Percentiles rank a stretch among this genome's conserved stretches.
Conservation (phyloP, 2,888 invertebrate species). For the Papilio elwesi region DNA sequence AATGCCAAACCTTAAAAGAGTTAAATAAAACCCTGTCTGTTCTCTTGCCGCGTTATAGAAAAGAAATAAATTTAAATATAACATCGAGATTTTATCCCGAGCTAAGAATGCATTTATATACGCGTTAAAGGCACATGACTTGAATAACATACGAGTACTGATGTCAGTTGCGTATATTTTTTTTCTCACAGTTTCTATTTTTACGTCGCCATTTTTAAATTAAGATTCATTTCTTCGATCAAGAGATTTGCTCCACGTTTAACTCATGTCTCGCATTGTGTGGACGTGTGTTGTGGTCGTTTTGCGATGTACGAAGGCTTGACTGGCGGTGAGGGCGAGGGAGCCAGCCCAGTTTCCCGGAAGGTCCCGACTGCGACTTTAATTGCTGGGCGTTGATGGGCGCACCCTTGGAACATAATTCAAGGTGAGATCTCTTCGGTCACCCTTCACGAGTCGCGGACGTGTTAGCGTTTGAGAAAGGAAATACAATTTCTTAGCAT, state of each 20-base stretch:
- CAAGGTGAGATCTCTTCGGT: conserved; percentile 52
- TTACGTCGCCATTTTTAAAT: conserved; percentile 33
- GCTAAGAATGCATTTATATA: conserved; percentile 30
- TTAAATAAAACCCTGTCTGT: not conserved
- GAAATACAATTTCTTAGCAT: conserved; percentile 12
- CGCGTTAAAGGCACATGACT: conserved; percentile 31
- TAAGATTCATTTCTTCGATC: conserved; percentile 38
- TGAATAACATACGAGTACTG: conserved; percentile 35
- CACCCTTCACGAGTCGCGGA: conserved; percentile 19
- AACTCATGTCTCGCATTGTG: conserved; percentile 31
- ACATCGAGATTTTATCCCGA: conserved; percentile 36
- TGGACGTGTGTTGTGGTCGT: conserved; percentile 29
- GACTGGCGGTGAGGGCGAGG: conserved; percentile 21
- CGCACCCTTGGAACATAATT: conserved; percentile 60
- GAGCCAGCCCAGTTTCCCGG: conserved; percentile 63
- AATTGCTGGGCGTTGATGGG: conserved; percentile 62
- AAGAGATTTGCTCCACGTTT: conserved; percentile 27
- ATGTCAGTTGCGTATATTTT: conserved; percentile 25
- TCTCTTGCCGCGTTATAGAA: conserved; percentile 4
- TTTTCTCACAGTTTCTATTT: conserved; percentile 28
- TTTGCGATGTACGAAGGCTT: conserved; percentile 26
- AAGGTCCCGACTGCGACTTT: conserved; percentile 68
- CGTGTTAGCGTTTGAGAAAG: conserved; percentile 23
- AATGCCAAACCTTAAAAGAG: not conserved
- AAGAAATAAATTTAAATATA: conserved; percentile 28